Percentiles rank a stretch among this genome's conserved stretches.
Conservation (phyloP, 2,113 vertebrate genomes). For the Psettodes erumei region DNA sequence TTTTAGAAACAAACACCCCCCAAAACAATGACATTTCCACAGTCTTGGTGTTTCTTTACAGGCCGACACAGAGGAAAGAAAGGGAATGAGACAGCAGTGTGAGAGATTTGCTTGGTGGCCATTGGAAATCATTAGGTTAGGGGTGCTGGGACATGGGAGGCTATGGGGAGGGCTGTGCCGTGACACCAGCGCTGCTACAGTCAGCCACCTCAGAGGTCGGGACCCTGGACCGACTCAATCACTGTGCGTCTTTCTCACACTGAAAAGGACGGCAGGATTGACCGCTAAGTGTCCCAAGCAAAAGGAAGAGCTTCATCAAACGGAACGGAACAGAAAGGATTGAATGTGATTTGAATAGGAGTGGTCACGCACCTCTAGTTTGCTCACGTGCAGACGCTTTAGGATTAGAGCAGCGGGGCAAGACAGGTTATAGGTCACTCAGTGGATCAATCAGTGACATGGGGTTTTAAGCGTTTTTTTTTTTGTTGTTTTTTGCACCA, state of each 20-base stretch:
- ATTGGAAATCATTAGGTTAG: slow-evolving; percentile 76
- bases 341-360: not conserved
- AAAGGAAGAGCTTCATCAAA: not conserved
- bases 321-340: not conserved
- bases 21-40: slow-evolving; percentile 45
- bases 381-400: not conserved
- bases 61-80: slow-evolving; percentile 25
- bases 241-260: slow-evolving; percentile 31
- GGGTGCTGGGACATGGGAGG: slow-evolving; percentile 49
- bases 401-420: not conserved
- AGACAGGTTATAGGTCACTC: slow-evolving; percentile 42
- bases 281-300: not conserved
- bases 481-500: slow-evolving; percentile 38
- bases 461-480: slow-evolving; percentile 31
- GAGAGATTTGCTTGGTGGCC: slow-evolving; percentile 65
- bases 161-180: slow-evolving; percentile 30
- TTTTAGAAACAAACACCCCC: slow-evolving; percentile 71
- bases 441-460: slow-evolving; percentile 57
- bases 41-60: slow-evolving; percentile 29
- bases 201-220: slow-evolving; percentile 61
- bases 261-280: slow-evolving; percentile 5
- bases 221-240: slow-evolving; percentile 47
- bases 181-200: slow-evolving; percentile 59
- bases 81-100: slow-evolving; percentile 41
- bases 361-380: too few species aligned